Base-by-base conservation (phyloP, 1,140 invertebrate genomes). In the Philopotamus ludificatus region DNA sequence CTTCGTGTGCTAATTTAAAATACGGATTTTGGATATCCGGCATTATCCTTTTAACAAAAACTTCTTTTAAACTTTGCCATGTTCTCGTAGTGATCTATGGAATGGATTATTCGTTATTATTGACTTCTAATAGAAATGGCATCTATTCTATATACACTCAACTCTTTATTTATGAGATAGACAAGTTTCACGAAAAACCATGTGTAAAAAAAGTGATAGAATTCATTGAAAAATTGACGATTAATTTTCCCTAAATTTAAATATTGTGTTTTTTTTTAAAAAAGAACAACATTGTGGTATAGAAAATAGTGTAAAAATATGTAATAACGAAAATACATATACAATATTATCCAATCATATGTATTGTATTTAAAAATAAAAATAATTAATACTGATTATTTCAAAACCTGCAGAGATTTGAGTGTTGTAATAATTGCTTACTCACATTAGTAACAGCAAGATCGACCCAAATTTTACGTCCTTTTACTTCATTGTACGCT, bases 51-150 rank as follows among this genome's bases (percentile, higher is more conserved):
- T 81, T 81, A 22, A 79, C 10, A 70, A 77, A 80, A 28, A 76
- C 76, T 63, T 81, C 79, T 61, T 80, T 81, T 8, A 81, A 64
- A 70, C 79, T 80, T 67, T 81, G 79, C 79, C 79, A 81, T 18
- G 79, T 77, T 67, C 78, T 74, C 4, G 49, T 75, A 44, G 73
- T 74, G 18, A 71, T 22, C 78, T 80, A n/a, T n/a, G 66, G 53
- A 60, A 59, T 12, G 39, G 16, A 39, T 16, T 34, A 34, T 34
- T 34, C 28, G 4, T 34, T 34, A 34, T 34, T 4, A 34, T 4
- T 7, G 4, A 34, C 4, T 34, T 34, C 12, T 34, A 34, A 12
- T 34, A 34, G 28, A 12, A 12, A 34, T 34, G 4, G 12, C 12
- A 7, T 34, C 28, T 34, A 7, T 34, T 34, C 4, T 7, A 34